Percentiles rank a stretch among this genome's conserved stretches.
Evolutionary conservation across 2,113 vertebrate species (phyloP).

Genomic region (Australoheros scitulus): DNA sequence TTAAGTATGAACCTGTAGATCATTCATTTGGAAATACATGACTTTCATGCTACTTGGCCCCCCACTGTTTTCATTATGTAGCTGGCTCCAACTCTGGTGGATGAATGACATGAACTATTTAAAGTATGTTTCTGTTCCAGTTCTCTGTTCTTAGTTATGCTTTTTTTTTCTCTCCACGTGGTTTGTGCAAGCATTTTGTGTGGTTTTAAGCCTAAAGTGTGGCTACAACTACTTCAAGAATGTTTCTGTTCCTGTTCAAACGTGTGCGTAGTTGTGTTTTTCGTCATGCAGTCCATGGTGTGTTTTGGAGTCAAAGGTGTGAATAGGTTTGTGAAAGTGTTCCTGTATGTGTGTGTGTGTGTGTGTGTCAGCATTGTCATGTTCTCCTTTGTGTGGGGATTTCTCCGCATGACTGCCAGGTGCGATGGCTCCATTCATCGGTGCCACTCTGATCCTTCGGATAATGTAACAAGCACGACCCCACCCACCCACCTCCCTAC

Average conservation of each 20-base stretch:
- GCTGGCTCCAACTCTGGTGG: background rate
- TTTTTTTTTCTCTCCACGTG: background rate
- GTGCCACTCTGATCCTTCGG: constrained; percentile 56
- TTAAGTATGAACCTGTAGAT: background rate
- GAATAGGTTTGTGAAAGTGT: constrained; percentile 18
- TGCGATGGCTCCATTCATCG: constrained; percentile 59
- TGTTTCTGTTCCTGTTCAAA: constrained; percentile 4
- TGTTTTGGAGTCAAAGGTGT: background rate
- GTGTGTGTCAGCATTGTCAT: constrained; percentile 1
- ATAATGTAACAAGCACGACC: constrained; percentile 57
- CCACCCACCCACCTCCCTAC: background rate
- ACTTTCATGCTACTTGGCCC: constrained; percentile 5
- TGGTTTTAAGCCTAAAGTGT: background rate
- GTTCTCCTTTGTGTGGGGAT: constrained; percentile 37
- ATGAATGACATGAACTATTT: background rate
- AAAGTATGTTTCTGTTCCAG: constrained; percentile 6
- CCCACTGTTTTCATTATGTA: background rate
- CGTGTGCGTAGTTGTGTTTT: background rate
- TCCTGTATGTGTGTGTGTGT: background rate
- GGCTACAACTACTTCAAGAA: background rate
- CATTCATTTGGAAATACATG: background rate
- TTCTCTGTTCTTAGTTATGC: background rate
- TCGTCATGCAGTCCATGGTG: background rate
- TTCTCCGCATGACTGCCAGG: constrained; percentile 50
- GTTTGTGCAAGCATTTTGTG: background rate